Evolutionary conservation across 2,113 vertebrate genomes (phyloP).

Genomic region (Prionailurus bengalensis): DNA sequence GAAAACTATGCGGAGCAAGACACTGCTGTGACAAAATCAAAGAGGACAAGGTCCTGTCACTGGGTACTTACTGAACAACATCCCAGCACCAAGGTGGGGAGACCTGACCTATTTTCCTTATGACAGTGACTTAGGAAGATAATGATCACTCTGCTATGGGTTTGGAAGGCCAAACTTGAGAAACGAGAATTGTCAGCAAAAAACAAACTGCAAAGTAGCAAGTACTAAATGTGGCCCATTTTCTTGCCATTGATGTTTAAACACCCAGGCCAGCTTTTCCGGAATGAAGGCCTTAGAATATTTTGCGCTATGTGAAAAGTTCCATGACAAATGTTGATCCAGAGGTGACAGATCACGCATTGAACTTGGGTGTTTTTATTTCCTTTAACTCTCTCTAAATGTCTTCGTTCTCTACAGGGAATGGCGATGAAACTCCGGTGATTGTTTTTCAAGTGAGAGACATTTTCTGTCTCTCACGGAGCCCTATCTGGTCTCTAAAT

Average conservation of each 20-base stretch:
- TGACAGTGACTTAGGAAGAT: not conserved
- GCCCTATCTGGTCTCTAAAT: not conserved
- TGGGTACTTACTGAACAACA: not conserved
- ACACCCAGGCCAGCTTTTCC: not conserved
- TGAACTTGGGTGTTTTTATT: not conserved
- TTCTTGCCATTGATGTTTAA: not conserved
- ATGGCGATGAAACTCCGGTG: not conserved
- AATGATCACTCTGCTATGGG: not conserved
- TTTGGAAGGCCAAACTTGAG: not conserved
- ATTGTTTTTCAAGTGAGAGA: not conserved
- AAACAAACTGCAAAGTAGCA: constrained; percentile 49
- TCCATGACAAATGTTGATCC: not conserved
- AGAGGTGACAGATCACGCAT: too few relatives aligned
- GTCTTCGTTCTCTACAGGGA: not conserved
- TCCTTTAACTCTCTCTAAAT: not conserved
- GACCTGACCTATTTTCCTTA: not conserved
- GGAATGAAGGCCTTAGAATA: constrained; percentile 40
- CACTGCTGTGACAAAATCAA: not conserved
- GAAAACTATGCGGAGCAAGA: not conserved
- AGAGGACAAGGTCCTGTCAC: not conserved
- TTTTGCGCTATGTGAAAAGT: not conserved
- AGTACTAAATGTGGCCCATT: not conserved
- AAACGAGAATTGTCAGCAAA: constrained; percentile 42
- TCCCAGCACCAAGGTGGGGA: not conserved
- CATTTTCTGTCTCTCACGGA: not conserved